These are phyloP conservation scores for Drosophila ficusphila DNA, from an alignment of 1,140 invertebrate species.

Conservation along the genomic window DNA sequence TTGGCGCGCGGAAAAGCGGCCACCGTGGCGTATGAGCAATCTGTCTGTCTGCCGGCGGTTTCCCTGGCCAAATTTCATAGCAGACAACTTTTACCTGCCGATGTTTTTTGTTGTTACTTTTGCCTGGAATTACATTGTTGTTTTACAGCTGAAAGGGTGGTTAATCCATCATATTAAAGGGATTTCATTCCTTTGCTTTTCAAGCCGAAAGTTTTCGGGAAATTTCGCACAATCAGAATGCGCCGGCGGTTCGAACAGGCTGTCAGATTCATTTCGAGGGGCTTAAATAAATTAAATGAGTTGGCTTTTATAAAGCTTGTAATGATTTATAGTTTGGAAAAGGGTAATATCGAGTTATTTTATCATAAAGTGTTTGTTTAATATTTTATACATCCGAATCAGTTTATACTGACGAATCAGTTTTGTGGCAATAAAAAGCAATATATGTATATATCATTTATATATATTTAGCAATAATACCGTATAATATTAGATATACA, in stretches of 20 bases:
- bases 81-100: conserved; percentile 1
- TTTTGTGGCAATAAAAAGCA: too few relatives aligned
- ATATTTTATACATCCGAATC: too few relatives aligned
- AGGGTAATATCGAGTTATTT: too few relatives aligned
- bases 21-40: conserved; percentile 43
- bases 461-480: too few relatives aligned
- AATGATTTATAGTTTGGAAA: conserved; percentile 1
- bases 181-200: conserved; percentile 32
- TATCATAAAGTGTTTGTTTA: too few relatives aligned
- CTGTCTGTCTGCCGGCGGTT: conserved; percentile 19
- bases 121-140: conserved; percentile 26
- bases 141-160: conserved; percentile 5
- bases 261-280: conserved; percentile 11
- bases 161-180: conserved; percentile 29
- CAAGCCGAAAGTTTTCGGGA: conserved; percentile 20
- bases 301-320: not conserved
- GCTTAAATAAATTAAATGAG: not conserved
- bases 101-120: not conserved
- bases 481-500: too few relatives aligned
- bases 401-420: too few relatives aligned
- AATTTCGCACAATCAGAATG: conserved; percentile 5
- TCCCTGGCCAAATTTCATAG: conserved; percentile 22
- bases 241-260: not conserved
- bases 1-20: not conserved
- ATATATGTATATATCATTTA: too few relatives aligned